A percentile compares a stretch with the other conserved stretches of the same genome.
Conservation (phyloP, 2,113 vertebrate genomes). For the Pitta sordida region DNA sequence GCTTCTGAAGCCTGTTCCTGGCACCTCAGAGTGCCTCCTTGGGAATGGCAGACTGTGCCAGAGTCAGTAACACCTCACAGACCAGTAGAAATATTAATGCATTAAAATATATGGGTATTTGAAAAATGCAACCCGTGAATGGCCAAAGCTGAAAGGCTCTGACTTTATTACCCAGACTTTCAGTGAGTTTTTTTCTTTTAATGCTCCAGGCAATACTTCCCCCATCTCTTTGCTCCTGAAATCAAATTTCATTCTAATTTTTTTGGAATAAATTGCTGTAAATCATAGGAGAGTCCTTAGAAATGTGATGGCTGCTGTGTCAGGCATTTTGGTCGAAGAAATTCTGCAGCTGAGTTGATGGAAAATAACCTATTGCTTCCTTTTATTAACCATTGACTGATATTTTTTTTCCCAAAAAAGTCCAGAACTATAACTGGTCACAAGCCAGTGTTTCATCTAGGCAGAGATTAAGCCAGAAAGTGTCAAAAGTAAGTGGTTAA, state of each 20-base stretch:
- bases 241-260: constrained; percentile 38
- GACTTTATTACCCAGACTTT: neutral
- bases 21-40: neutral
- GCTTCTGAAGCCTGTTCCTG: neutral
- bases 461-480: neutral
- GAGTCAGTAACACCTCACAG: neutral
- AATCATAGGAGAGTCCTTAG: constrained; percentile 21
- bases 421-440: neutral
- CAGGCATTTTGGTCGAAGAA: constrained; percentile 27
- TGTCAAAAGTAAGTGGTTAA: constrained; percentile 11
- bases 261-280: constrained; percentile 17
- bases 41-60: neutral
- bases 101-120: constrained; percentile 5
- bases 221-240: neutral
- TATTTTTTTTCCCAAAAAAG: neutral
- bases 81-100: neutral
- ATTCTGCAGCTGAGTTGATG: constrained; percentile 5
- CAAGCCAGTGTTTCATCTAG: neutral
- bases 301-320: constrained; percentile 38
- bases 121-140: neutral
- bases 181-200: neutral
- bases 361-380: constrained; percentile 7
- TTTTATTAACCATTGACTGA: constrained; percentile 11
- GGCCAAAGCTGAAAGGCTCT: neutral
- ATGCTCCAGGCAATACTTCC: constrained; percentile 20